Evolutionary conservation across 2,797 vertebrate species (phyloP), one percentile per base, ranked within the genome.

Genomic region (Phrynocephalus forsythii): DNA sequence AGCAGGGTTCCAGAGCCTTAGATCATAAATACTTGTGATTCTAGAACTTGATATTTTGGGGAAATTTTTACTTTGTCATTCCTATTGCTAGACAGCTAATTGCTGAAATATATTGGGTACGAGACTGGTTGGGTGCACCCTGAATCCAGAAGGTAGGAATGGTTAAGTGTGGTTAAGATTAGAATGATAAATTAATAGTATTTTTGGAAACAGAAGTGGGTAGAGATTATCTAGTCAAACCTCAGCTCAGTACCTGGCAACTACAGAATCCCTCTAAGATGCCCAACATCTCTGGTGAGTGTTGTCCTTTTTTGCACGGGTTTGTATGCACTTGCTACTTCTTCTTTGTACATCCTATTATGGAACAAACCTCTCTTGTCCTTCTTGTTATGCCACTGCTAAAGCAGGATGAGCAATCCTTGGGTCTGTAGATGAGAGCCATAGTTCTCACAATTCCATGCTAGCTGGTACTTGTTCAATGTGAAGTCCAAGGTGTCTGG

Each of bases 1-100:
- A 92, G 3, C 22, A 90, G 44, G 18, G 83, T 91, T n/a, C 76
- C 76, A 60, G n/a, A 81, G 75, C 6, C 87, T 91, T 80, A 77
- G 24, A 7, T 80, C 48, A 68, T 81, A 81, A 82, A 13, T 80
- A 77, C 86, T 89, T 26, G 3, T 83, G 0, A 81, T 38, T 86
- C 85, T 85, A 87, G 20, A 73, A 73, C 78, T 38, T 33, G 24
- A 28, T 20, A 48, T 50, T 79, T 71, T 86, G n/a, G 18, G 38
- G 20, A 22, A 60, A 30, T 7, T 84, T 28, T 44, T 28, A n/a
- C 8, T 24, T 3, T 76, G 67, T 28, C 3, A n/a, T 50, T n/a
- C 22, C 30, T 50, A 13, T 33, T 30, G 48, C 20, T 87, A 38
- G 56, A 24, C 6, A 10, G 18, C 38, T 24, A 30, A 18, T 48